Conservation (phyloP, 2,797 vertebrate genomes). For the Pangasius larnaudii region DNA sequence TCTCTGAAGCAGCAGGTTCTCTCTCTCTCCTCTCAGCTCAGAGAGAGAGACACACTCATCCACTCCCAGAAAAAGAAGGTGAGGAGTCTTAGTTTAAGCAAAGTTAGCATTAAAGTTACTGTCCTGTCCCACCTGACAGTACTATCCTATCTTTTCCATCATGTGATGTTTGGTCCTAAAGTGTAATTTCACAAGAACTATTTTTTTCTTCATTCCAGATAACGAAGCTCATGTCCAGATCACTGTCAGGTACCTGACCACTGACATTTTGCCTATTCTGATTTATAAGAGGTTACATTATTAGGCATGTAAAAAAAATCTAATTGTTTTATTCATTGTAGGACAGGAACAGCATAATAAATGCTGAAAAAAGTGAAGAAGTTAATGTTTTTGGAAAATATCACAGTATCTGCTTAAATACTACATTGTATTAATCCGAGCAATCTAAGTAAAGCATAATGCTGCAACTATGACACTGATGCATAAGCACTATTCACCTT, state of each 20-base stretch:
- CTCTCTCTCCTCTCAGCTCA: conserved; percentile 58
- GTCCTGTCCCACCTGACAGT: background rate
- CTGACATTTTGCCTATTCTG: background rate
- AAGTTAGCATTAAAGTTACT: background rate
- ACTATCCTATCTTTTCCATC: background rate
- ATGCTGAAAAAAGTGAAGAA: background rate
- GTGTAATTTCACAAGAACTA: background rate
- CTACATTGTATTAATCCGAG: background rate
- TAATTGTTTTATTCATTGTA: background rate
- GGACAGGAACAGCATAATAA: background rate
- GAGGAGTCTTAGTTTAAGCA: conserved; percentile 11
- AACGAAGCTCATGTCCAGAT: conserved; percentile 65
- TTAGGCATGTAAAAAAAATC: background rate
- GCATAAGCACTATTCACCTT: background rate
- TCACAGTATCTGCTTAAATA: background rate
- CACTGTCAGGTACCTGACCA: conserved; percentile 66
- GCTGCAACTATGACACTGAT: background rate
- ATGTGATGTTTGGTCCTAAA: background rate
- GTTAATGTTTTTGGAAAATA: background rate
- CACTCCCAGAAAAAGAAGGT: conserved; percentile 71
- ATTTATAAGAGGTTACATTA: background rate
- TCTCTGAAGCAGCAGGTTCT: conserved; percentile 59
- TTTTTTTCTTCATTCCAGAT: conserved; percentile 65
- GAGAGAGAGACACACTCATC: conserved; percentile 62
- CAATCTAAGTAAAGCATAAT: background rate